These are phyloP conservation scores for Meghimatium bilineatum DNA, from an alignment of 2,888 invertebrate genomes.

Conservation along the genomic window DNA sequence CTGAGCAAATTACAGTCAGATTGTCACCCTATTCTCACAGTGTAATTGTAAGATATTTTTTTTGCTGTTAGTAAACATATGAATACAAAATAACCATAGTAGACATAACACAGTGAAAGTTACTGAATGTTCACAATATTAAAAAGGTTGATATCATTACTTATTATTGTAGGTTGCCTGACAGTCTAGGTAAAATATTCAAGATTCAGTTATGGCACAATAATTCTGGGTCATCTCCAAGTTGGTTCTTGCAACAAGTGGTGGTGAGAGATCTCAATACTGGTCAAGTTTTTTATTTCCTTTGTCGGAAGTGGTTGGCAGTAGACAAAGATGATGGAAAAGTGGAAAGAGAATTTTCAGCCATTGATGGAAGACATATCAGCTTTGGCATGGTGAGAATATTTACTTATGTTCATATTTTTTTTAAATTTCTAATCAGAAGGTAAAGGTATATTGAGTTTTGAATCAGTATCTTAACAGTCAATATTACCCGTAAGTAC, in stretches of 20 bases:
- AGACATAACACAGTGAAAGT: no score
- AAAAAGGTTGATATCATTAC: neutral
- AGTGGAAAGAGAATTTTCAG: conserved; percentile 76
- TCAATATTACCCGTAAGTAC: no score
- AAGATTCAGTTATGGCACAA: conserved; percentile 78
- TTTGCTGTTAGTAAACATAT: no score
- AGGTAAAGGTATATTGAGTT: no score
- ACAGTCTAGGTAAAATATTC: conserved; percentile 74
- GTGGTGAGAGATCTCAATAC: conserved; percentile 73
- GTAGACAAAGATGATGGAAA: conserved; percentile 77
- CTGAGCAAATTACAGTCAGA: no score
- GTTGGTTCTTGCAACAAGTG: conserved; percentile 77
- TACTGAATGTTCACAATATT: no score
- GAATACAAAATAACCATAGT: no score
- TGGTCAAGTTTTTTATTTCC: conserved; percentile 74
- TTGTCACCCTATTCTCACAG: no score
- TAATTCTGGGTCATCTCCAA: conserved; percentile 75
- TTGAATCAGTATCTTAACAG: no score
- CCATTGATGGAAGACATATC: conserved; percentile 67
- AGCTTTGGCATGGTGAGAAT: conserved; percentile 18
- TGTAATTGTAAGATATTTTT: no score
- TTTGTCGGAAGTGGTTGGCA: conserved; percentile 77
- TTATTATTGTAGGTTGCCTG: conserved; percentile 66
- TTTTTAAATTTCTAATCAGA: neutral
- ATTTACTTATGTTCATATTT: neutral